Base-by-base conservation (phyloP, 2,797 vertebrate genomes). In the Cygnus olor region DNA sequence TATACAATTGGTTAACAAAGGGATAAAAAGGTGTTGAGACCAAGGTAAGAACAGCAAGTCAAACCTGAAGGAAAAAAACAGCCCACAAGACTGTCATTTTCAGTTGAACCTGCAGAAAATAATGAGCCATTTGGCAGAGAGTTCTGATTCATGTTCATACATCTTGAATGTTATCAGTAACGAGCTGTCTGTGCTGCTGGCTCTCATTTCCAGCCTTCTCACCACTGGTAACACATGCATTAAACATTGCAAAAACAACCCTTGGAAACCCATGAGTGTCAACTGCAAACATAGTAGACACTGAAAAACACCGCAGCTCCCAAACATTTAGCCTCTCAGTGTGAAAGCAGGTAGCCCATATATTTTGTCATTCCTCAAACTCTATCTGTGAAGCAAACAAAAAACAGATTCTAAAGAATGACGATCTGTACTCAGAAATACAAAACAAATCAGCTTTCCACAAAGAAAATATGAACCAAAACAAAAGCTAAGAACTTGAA, bases 31-130 rank as follows among this genome's bases (percentile, higher is more conserved):
- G 14, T 57, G 16, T 42, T 45, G 69, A 89, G 53, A 64, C 2
- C 2, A 92, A 87, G 38, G 32, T 40, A n/a, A 84, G 36, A 90
- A 64, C 28, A 63, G 49, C 47, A 82, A 70, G 71, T 61, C 13
- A 74, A 65, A 90, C 18, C 14, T 71, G 13, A 47, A 90, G 34
- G 6, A 65, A 70, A 56, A 65, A 45, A 8, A 1, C 4, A 71
- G 42, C 19, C 38, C 61, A 70, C 45, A 84, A 68, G 58, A 34
- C 60, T 92, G 53, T 66, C 40, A 74, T 85, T 85, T 95, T 57
- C 34, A 88, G 81, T 49, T 76, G 85, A 86, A 85, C 47, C 25
- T 89, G 78, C 54, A 85, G 79, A 91, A 89, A 83, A 79, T 58
- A 92, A 90, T 10, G 8, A 96, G 61, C 79, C 14, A 10, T 71